Evolutionary conservation across 92 coral and sea anemone genomes (phyloP).

Genomic region (Umimayanthus chanpuru): DNA sequence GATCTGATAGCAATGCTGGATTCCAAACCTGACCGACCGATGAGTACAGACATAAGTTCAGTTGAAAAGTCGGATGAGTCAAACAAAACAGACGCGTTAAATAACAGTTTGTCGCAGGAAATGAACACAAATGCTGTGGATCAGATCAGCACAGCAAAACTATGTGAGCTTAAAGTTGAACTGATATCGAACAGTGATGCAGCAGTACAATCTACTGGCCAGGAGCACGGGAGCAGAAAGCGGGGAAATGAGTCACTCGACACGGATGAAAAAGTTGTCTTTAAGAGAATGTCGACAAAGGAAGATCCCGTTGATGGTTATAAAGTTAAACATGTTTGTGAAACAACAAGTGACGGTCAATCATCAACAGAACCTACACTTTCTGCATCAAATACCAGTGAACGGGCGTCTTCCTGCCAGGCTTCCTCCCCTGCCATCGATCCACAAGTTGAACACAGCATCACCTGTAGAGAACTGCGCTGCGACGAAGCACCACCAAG

Average conservation of each 20-base stretch:
- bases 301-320: not conserved
- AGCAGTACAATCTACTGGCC: not conserved
- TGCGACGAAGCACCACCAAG: not conserved
- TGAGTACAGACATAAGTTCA: not conserved
- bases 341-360: not conserved
- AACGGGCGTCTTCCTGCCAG: not conserved
- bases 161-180: not conserved
- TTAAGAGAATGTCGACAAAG: not conserved
- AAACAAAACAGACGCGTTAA: no score
- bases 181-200: not conserved
- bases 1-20: slow-evolving; percentile 10
- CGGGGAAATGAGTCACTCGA: not conserved
- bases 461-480: not conserved
- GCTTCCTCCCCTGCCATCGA: not conserved
- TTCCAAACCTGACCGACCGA: slow-evolving; percentile 17
- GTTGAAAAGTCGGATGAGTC: no score
- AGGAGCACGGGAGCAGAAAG: not conserved
- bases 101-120: no score
- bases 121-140: no score
- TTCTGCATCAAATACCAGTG: not conserved
- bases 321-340: not conserved
- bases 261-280: not conserved
- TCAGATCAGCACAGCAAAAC: not conserved
- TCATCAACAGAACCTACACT: not conserved
- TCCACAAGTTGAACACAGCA: not conserved